Evolutionary conservation across 2,888 invertebrate genomes (phyloP).

Genomic region (Agrotis ipsilon): DNA sequence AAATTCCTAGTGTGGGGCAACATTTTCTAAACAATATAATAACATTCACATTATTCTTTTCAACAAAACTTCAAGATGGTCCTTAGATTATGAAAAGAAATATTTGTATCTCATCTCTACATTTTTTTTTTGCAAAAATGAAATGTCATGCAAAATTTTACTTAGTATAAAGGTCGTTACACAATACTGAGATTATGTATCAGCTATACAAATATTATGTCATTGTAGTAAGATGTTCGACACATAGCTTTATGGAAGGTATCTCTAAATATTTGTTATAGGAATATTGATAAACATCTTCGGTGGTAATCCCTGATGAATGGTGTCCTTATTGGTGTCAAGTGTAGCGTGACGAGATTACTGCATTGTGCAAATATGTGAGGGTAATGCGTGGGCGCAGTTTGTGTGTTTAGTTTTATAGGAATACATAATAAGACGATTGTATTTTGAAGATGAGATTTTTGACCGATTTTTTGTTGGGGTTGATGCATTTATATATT

Average conservation of each 20-base stretch:
- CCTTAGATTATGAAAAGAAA: constrained; percentile 15
- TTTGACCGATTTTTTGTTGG: not conserved
- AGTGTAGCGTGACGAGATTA: constrained; percentile 90
- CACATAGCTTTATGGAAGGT: constrained; percentile 67
- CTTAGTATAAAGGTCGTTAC: constrained; percentile 69
- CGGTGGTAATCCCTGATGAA: constrained; percentile 84
- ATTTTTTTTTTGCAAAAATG: constrained; percentile 64
- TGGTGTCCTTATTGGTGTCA: constrained; percentile 84
- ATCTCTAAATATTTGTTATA: constrained; percentile 80
- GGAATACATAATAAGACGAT: not conserved
- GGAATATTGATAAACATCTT: constrained; percentile 87
- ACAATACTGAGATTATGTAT: constrained; percentile 78
- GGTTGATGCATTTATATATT: not conserved
- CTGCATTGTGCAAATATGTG: constrained; percentile 84
- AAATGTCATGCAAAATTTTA: constrained; percentile 77
- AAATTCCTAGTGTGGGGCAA: too few relatives aligned
- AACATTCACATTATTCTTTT: constrained; percentile 10
- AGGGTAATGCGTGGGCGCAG: constrained; percentile 55
- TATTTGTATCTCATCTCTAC: constrained; percentile 49
- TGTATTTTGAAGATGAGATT: not conserved
- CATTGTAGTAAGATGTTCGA: constrained; percentile 79
- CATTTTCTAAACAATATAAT: too few relatives aligned
- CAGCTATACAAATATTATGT: constrained; percentile 85
- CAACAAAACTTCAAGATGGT: constrained; percentile 25
- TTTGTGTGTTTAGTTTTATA: constrained; percentile 44